Evolutionary conservation across 2,888 invertebrate species (phyloP), one percentile per base, ranked within the genome.

Genomic region (Ormyrus pomaceus): DNA sequence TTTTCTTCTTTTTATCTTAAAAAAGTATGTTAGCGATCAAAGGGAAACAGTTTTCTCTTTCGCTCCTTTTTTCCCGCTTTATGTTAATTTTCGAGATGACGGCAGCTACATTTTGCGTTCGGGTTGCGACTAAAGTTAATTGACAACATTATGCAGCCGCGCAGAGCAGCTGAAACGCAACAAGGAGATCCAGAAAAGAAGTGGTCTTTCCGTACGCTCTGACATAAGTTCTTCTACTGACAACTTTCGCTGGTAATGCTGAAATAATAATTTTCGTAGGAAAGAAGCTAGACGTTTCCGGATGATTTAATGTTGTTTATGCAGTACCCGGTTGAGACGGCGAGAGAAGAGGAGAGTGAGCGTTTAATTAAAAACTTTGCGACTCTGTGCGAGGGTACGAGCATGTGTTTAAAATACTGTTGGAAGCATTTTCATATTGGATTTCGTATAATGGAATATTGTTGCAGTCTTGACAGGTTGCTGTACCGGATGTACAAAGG

Each of bases 311-410:
- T 9, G 10, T 72, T 46, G 61, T 72, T 72, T 8, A 58, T 3
- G 5, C 5, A 59, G 19, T 34, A 19, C 13, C 5, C 11, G 59
- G 34, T 59, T 1, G 19, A 62, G 62, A 46, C 46, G 10, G 11
- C 59, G 50, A 48, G 58, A 59, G 13, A 19, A 11, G n/a, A n/a
- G n/a, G 10, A 0, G 10, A 5, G 4, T 46, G 56, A 11, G 74
- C 11, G 53, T 74, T 73, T 64, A 74, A 74, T 74, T 74, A 65
- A 65, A 72, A 74, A 58, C 56, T 65, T 73, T 50, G 65, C 19
- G 19, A 58, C 19, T 19, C 19, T 1, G 19, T 19, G 19, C 19
- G 1, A 19, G 19, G 0, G 34, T 6, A 58, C 45, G 48, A 19
- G 58, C 50, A n/a, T 48, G 65, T 55, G 50, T 72, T 53, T 62